Evolutionary conservation across 1,140 invertebrate species (phyloP), one percentile per base, ranked within the genome.

Genomic region (Drosophila rhopaloa): DNA sequence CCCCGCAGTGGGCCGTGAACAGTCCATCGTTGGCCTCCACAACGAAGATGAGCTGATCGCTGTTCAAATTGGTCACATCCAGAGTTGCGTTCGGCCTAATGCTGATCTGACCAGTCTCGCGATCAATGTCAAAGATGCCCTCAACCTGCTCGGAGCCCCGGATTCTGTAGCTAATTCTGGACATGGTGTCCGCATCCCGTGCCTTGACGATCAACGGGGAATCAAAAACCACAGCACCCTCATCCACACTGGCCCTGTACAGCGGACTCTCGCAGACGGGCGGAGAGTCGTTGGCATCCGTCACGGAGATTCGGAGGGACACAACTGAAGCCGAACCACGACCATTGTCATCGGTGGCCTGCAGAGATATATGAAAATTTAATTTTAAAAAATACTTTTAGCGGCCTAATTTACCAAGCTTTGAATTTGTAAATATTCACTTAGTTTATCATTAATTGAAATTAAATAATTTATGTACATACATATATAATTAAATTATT

Each of bases 221-320:
- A 71, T 98, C 97, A 81, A 98, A 98, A 66, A 96, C 95, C 4
- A 95, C 93, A 2, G 97, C 94, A 1, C 96, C 96, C 91, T 98
- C 97, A 76, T 98, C 96, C 14, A 98, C 96, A 4, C 96, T 96
- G 0, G 96, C 95, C 7, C 95, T 94, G 91, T 97, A 97, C 10
- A 95, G 93, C 0, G 95, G 93, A 55, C 95, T 95, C 8, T 94
- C 93, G 91, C 98, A 98, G 9, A 94, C 93, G 0, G 97, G 97
- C 0, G 96, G 93, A 85, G 97, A 98, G 92, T 99, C 98, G 86
- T 98, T 98, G 37, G 95, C 95, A 91, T 98, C 97, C 0, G 93
- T 93, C 0, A 98, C 92, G 0, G 95, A 94, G 6, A 99, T 95
- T 70, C 95, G 95, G 0, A 99, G 93, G 0, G 97, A 95, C 0